Conservation (phyloP, 2,113 vertebrate species). For the Hemiprocne comata region DNA sequence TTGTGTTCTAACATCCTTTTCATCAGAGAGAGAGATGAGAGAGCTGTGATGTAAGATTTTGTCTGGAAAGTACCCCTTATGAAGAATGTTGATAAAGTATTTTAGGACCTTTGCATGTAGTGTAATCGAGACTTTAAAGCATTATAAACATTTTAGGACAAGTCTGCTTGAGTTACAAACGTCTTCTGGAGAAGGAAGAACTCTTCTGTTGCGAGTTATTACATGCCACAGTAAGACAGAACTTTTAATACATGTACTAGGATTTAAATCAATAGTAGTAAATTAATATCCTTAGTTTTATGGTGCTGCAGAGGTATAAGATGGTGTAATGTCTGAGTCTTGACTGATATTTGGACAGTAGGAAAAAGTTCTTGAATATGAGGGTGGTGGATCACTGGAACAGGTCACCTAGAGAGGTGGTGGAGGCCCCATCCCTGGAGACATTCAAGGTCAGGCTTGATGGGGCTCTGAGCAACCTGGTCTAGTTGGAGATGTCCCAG, state of each 20-base stretch:
- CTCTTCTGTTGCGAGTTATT: background rate
- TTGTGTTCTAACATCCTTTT: background rate
- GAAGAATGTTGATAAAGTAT: background rate
- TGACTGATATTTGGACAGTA: background rate
- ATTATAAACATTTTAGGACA: background rate
- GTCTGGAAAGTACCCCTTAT: accelerated
- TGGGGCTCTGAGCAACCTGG: too few relatives aligned
- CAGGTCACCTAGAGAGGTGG: too few relatives aligned
- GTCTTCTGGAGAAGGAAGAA: background rate
- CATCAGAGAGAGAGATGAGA: accelerated
- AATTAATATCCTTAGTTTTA: background rate
- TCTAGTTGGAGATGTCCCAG: too few relatives aligned
- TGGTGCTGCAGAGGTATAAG: background rate
- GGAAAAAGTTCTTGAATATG: too few relatives aligned
- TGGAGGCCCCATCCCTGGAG: too few relatives aligned
- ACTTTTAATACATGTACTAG: background rate
- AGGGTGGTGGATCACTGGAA: too few relatives aligned
- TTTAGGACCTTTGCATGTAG: background rate
- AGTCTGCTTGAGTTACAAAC: background rate
- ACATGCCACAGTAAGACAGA: too few relatives aligned
- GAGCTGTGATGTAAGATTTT: accelerated
- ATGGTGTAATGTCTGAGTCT: background rate
- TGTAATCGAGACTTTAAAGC: background rate
- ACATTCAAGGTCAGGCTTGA: too few relatives aligned
- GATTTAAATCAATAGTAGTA: too few relatives aligned